phyloP scores from a whole-genome alignment of 2,113 vertebrate species.

The Callospermophilus lateralis region DNA sequence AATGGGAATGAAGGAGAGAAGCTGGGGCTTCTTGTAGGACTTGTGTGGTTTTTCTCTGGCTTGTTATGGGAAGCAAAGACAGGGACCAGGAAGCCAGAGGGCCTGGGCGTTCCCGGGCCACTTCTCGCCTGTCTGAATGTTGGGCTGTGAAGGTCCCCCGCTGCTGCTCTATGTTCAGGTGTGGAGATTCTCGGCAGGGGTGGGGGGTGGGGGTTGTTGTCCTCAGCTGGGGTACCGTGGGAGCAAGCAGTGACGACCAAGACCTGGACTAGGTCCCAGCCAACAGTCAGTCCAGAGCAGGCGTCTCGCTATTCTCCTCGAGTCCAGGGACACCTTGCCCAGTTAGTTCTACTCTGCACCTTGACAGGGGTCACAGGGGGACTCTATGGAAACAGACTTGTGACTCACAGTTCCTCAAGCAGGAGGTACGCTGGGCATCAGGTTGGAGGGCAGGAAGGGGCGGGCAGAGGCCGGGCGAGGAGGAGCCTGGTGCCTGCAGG shows the following conservation, averaged over 20 bases:
- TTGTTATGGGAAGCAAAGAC: background rate
- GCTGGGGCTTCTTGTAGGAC: background rate
- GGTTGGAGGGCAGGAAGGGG: rapidly evolving
- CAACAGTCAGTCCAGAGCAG: background rate
- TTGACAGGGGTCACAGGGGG: background rate
- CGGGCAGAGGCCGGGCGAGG: background rate
- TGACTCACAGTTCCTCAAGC: background rate
- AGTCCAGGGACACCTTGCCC: background rate
- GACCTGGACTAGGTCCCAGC: no score
- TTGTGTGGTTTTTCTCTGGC: background rate
- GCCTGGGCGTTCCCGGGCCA: rapidly evolving
- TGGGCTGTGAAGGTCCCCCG: background rate
- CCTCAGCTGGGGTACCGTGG: background rate
- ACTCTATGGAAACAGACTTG: background rate
- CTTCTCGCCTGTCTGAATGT: rapidly evolving
- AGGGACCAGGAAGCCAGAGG: no score
- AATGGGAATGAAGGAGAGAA: background rate
- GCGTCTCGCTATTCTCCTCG: background rate
- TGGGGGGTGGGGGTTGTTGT: no score
- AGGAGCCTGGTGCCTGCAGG: rapidly evolving
- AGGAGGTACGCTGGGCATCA: no score
- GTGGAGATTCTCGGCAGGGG: no score
- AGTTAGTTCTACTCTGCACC: background rate
- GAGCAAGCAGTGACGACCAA: background rate
- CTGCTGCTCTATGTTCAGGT: background rate